These are phyloP conservation scores for Paraplagusia blochii DNA, from an alignment of 2,113 vertebrate genomes.

Conservation along the genomic window DNA sequence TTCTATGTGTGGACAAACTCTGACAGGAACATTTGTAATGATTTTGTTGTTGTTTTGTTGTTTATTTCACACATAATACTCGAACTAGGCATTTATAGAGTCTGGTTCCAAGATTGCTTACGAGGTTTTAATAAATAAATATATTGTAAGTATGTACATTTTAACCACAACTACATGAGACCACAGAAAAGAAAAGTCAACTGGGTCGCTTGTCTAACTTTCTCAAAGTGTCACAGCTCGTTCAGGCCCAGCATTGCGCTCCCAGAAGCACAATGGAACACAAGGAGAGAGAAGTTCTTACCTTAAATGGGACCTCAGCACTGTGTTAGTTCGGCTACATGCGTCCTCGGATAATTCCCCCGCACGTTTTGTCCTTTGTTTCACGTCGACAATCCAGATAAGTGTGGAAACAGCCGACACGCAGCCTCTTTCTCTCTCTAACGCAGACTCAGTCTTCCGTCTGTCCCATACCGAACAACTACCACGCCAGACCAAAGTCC, in stretches of 20 bases:
- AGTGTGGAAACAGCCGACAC: constrained; percentile 18
- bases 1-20: no score
- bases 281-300: constrained; percentile 29
- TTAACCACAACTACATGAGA: no score
- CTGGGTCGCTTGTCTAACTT: constrained; percentile 42
- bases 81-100: no score
- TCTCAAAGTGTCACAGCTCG: constrained; percentile 34
- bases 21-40: no score
- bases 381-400: constrained; percentile 29
- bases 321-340: constrained; percentile 62
- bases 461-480: constrained; percentile 67
- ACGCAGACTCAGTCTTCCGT: constrained; percentile 56
- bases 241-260: constrained; percentile 31
- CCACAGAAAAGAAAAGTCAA: constrained; percentile 16
- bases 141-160: no score
- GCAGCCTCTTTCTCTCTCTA: constrained; percentile 12
- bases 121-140: no score
- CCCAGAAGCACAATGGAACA: background rate
- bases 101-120: no score
- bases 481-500: constrained; percentile 48
- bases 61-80: no score
- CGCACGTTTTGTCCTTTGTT: constrained; percentile 18
- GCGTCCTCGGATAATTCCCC: constrained; percentile 49
- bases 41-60: no score
- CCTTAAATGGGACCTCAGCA: constrained; percentile 60